A percentile compares a stretch with the other conserved stretches of the same genome.
These are phyloP conservation scores for Ianthella basta DNA, from an alignment of 37 sponge, comb jelly and placozoan genomes.

Conservation along the genomic window DNA sequence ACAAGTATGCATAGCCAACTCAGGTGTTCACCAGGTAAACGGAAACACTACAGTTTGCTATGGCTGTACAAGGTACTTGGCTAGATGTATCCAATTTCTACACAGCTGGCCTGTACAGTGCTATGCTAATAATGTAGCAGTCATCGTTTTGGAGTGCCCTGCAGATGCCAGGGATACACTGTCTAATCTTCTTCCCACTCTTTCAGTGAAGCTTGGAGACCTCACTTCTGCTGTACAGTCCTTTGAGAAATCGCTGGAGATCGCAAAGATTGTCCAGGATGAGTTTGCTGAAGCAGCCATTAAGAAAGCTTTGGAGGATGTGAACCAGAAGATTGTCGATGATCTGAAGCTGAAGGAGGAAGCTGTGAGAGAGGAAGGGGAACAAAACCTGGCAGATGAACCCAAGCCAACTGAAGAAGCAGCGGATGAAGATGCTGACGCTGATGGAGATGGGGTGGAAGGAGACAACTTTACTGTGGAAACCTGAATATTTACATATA, in stretches of 20 bases:
- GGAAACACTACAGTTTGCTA: too few relatives aligned
- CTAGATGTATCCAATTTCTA: too few relatives aligned
- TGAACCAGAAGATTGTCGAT: constrained; percentile 59
- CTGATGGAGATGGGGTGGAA: not conserved
- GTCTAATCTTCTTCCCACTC: too few relatives aligned
- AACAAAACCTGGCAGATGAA: not conserved
- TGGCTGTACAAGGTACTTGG: too few relatives aligned
- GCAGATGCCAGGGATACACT: not conserved
- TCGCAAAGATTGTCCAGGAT: constrained; percentile 75
- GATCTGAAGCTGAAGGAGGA: constrained; percentile 19
- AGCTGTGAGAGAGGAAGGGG: constrained; percentile 18
- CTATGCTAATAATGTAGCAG: not conserved
- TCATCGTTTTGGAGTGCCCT: not conserved
- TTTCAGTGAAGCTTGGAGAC: constrained; percentile 66
- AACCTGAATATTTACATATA: not conserved
- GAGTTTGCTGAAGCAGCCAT: constrained; percentile 60
- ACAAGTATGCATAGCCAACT: too few relatives aligned
- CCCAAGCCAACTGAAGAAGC: not conserved
- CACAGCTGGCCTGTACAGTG: too few relatives aligned
- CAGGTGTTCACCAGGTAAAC: too few relatives aligned
- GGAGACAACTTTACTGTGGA: not conserved
- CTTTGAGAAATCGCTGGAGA: constrained; percentile 62
- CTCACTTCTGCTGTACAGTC: constrained; percentile 53
- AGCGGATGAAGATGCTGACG: not conserved
- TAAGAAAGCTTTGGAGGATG: constrained; percentile 75